phyloP scores from a whole-genome alignment of 37 sponge, comb jelly and placozoan species.

The Crambe crambe region DNA sequence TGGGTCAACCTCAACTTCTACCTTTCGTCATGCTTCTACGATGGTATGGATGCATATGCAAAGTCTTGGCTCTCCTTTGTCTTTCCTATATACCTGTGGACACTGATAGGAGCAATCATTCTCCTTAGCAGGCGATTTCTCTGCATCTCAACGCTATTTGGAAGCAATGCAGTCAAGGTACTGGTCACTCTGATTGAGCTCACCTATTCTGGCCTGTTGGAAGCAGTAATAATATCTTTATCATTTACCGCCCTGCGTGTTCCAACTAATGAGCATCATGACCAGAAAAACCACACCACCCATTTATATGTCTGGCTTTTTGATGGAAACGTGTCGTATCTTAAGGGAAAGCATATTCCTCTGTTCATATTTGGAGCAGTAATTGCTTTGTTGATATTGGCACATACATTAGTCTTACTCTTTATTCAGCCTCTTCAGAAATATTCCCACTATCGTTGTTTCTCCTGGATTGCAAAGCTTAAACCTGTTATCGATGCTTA shows the following conservation, averaged over 20 bases:
- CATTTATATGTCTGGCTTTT: neutral
- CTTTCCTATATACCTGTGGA: constrained; percentile 44
- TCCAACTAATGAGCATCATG: neutral
- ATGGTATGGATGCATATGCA: constrained; percentile 44
- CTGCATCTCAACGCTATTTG: constrained; percentile 3
- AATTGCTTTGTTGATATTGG: neutral
- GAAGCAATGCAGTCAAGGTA: constrained; percentile 26
- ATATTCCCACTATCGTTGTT: neutral
- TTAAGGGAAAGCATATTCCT: neutral
- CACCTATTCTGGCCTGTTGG: constrained; percentile 23
- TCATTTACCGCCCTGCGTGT: constrained; percentile 16
- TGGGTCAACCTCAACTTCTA: constrained; percentile 36
- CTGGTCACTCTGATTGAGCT: constrained; percentile 43
- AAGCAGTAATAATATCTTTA: constrained; percentile 14
- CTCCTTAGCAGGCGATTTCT: neutral
- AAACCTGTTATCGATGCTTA: constrained; percentile 10
- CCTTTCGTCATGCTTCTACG: constrained; percentile 33
- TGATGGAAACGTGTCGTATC: neutral
- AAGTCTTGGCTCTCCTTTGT: constrained; percentile 37
- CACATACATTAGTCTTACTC: neutral
- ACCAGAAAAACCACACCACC: neutral
- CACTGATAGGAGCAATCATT: neutral
- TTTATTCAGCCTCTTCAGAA: neutral
- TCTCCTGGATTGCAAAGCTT: neutral
- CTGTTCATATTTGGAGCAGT: neutral